phyloP scores from a whole-genome alignment of 2,888 invertebrate genomes.

The Epicampocera succincta region DNA sequence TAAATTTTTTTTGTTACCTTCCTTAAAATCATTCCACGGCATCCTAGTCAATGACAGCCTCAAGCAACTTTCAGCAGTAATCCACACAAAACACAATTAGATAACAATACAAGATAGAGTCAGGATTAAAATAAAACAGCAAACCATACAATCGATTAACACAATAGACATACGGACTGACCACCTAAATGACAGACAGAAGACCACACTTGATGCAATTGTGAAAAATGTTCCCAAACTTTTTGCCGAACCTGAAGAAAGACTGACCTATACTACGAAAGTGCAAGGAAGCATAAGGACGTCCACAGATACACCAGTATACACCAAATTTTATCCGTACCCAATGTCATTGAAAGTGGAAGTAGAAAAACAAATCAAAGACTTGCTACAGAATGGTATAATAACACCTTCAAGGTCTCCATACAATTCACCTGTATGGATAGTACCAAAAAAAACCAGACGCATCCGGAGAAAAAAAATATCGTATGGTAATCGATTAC shows the following conservation, averaged over 20 bases:
- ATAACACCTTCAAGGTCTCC: not conserved
- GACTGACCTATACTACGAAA: constrained; percentile 41
- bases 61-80: no score
- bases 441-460: no score
- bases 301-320: constrained; percentile 41
- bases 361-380: constrained; percentile 15
- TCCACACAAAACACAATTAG: no score
- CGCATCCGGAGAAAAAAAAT: not conserved
- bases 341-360: constrained; percentile 14
- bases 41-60: not conserved
- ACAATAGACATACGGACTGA: constrained; percentile 21
- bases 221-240: no score
- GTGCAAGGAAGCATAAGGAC: constrained; percentile 43
- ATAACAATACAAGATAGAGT: no score
- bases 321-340: constrained; percentile 43
- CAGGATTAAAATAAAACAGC: constrained; percentile 6
- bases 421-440: no score
- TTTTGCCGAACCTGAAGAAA: no score
- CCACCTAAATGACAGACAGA: constrained; percentile 19
- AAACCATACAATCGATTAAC: not conserved
- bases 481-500: no score
- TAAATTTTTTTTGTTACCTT: no score
- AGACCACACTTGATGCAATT: constrained; percentile 17
- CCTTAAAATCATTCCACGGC: not conserved
- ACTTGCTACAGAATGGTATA: constrained; percentile 8